Percentiles rank a stretch among this genome's conserved stretches.
phyloP scores from a whole-genome alignment of 2,888 invertebrate species.

The Isoperla grammatica region DNA sequence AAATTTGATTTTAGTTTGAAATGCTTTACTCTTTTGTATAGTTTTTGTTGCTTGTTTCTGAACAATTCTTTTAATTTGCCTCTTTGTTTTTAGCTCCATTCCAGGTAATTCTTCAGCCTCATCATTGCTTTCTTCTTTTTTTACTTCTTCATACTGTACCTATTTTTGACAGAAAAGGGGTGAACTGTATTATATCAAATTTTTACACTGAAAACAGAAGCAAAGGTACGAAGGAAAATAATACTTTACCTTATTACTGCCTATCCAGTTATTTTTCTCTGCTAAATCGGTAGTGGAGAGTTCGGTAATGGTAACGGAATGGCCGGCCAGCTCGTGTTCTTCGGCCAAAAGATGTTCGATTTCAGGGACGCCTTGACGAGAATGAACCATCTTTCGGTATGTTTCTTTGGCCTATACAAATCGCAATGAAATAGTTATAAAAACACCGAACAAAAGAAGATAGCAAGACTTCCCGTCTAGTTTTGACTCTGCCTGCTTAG shows the following conservation, averaged over 20 bases:
- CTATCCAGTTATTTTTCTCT: slow-evolving; percentile 66
- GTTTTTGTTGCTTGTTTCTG: slow-evolving; percentile 67
- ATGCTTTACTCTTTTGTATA: slow-evolving; percentile 70
- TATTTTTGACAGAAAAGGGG: slow-evolving; percentile 15
- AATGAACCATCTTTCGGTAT: slow-evolving; percentile 66
- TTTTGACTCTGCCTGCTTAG: too few species aligned
- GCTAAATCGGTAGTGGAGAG: slow-evolving; percentile 64
- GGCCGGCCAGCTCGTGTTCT: slow-evolving; percentile 70
- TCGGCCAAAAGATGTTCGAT: slow-evolving; percentile 61
- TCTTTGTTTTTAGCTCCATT: slow-evolving; percentile 53
- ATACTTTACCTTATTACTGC: slow-evolving; percentile 56
- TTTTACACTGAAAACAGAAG: too few species aligned
- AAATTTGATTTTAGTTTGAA: slow-evolving; percentile 66
- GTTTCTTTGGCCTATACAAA: slow-evolving; percentile 56
- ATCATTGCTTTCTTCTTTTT: slow-evolving; percentile 39
- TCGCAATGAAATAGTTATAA: background rate
- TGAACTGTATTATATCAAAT: too few species aligned
- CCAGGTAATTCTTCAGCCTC: slow-evolving; percentile 44
- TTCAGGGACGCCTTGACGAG: slow-evolving; percentile 64
- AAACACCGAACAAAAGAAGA: too few species aligned
- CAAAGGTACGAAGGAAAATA: too few species aligned
- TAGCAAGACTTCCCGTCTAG: too few species aligned
- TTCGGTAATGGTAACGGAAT: slow-evolving; percentile 72
- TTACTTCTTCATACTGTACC: slow-evolving; percentile 33
- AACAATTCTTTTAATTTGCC: slow-evolving; percentile 62